Evolutionary conservation across 2,797 vertebrate genomes (phyloP).

Genomic region (Hypotaenidia okinawae): DNA sequence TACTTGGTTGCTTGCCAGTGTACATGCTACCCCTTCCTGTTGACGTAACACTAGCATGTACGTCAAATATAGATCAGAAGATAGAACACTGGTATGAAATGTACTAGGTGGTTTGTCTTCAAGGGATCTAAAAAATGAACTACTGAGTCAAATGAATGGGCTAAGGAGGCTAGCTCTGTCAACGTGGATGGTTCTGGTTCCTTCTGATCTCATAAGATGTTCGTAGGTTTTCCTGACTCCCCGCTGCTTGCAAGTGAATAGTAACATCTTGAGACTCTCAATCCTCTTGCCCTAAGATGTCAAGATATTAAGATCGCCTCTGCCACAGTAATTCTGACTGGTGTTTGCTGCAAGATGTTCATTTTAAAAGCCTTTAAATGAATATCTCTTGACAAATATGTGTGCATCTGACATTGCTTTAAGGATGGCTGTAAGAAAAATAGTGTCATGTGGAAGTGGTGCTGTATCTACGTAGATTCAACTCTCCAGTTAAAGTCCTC

Average conservation of each 20-base stretch:
- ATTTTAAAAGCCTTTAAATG: conserved; percentile 57
- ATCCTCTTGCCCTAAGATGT: conserved; percentile 6
- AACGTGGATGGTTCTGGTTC: conserved; percentile 35
- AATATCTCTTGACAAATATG: conserved; percentile 38
- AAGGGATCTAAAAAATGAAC: neutral
- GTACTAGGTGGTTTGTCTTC: conserved; percentile 9
- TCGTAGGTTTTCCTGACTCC: neutral
- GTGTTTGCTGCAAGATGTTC: conserved; percentile 54
- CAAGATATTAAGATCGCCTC: conserved; percentile 17
- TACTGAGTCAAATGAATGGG: neutral
- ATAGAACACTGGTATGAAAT: conserved; percentile 30
- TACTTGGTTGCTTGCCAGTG: conserved; percentile 77
- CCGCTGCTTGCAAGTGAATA: conserved; percentile 54
- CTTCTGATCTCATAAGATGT: conserved; percentile 52
- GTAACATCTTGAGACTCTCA: conserved; percentile 45
- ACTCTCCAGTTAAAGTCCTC: neutral
- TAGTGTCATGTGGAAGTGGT: conserved; percentile 7
- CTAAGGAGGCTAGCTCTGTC: neutral
- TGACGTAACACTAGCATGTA: conserved; percentile 56
- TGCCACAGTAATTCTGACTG: conserved; percentile 20
- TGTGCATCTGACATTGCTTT: conserved; percentile 8
- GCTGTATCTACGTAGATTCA: conserved; percentile 7
- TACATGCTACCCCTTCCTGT: conserved; percentile 43
- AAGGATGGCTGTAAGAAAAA: conserved; percentile 7
- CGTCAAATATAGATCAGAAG: conserved; percentile 54